These are phyloP conservation scores for Marmota monax DNA, from an alignment of 2,113 vertebrate genomes.

Conservation along the genomic window DNA sequence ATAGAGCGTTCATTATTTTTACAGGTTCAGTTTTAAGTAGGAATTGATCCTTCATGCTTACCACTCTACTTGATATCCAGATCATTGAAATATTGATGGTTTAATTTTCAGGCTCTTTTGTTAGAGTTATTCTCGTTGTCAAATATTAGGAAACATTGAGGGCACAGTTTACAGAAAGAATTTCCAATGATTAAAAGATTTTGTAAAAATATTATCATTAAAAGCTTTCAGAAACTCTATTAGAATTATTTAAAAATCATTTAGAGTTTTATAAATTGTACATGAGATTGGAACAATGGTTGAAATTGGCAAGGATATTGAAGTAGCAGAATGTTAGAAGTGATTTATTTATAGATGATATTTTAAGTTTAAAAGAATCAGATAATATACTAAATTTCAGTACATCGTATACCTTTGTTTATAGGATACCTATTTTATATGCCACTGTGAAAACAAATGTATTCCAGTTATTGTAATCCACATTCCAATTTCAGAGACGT, in stretches of 20 bases:
- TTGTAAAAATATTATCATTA: background rate
- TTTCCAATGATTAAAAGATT: background rate
- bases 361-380: slow-evolving; percentile 32
- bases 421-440: background rate
- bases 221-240: slow-evolving; percentile 22
- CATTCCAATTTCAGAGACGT: background rate
- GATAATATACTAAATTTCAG: background rate
- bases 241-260: background rate
- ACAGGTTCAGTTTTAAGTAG: background rate
- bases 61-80: background rate
- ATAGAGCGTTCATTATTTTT: background rate
- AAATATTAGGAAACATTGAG: slow-evolving; percentile 14
- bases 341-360: slow-evolving; percentile 26
- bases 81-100: slow-evolving; percentile 27
- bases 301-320: slow-evolving; percentile 40
- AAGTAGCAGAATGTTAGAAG: background rate
- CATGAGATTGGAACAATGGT: background rate
- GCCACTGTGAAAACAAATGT: background rate
- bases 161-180: background rate
- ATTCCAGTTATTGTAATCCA: background rate
- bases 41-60: background rate
- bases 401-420: background rate
- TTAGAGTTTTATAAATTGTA: slow-evolving; percentile 32
- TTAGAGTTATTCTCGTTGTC: slow-evolving; percentile 28
- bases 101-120: background rate